Base-by-base conservation (phyloP, 1,140 invertebrate genomes). In the Pseudomyrmex concolor region DNA sequence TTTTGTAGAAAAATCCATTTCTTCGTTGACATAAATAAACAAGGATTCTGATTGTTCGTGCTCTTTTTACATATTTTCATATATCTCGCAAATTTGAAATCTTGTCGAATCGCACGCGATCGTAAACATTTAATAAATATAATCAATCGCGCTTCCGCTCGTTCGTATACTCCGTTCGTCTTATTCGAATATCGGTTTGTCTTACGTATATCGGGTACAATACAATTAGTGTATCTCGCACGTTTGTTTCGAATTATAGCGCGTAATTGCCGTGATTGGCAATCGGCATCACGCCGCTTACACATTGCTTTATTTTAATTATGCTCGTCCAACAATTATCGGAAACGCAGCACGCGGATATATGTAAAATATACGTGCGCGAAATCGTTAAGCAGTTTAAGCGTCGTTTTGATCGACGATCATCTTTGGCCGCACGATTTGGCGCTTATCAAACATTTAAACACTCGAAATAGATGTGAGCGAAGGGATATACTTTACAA, bases 81-180 rank as follows among this genome's bases (percentile, higher is more conserved):
- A 13, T 55, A 22, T 84, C 50, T 12, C 8, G 63, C 19, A 15
- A 12, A 55, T 45, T 50, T 25, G 19, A 68, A 12, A 22, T 68
- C 19, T 45, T 22, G 73, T 48, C 63, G 19, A 70, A 86, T 78
- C 62, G 25, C 62, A 76, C 81, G 84, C 66, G 57, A 86, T 34
- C 34, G 5, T 74, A 68, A 77, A 86, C 68, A 83, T 77, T 70
- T 86, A 87, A 91, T 89, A 92, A 91, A 91, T 92, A 91, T 76
- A n/a, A n/a, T 92, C 87, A 90, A 80, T 91, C 87, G 87, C 84
- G 67, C 84, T 71, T 70, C 86, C 73, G 89, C 48, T 84, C 63
- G 62, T 64, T 73, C 89, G 90, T 90, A 91, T 90, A 91, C 89
- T 89, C 86, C 78, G 55, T 81, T 87, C 34, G 34, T 34, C 34